A percentile compares a stretch with the other conserved stretches of the same genome.
phyloP scores from a whole-genome alignment of 2,888 invertebrate genomes.

The Pediacus dermestoides region DNA sequence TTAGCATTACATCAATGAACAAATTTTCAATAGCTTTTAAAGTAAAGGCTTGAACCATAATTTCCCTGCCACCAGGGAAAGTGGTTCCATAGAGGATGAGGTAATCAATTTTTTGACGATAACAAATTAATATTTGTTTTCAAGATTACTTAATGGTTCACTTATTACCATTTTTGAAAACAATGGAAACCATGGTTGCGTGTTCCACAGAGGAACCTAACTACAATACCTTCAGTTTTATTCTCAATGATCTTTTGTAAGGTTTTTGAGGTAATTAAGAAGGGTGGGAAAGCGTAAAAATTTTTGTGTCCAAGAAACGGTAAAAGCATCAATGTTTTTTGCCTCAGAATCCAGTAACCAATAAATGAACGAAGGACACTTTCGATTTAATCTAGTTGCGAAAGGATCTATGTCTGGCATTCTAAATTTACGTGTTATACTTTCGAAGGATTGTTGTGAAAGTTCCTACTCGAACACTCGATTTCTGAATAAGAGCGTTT shows the following conservation, averaged over 20 bases:
- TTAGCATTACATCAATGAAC: no score
- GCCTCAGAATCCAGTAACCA: constrained; percentile 29
- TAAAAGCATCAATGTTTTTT: constrained; percentile 31
- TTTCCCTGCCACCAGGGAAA: no score
- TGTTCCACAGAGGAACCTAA: constrained; percentile 33
- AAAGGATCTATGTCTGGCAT: constrained; percentile 33
- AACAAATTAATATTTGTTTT: constrained; percentile 15
- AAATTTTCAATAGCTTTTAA: no score
- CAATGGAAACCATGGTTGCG: constrained; percentile 36
- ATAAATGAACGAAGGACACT: constrained; percentile 32
- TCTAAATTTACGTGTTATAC: no score
- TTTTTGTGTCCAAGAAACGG: constrained; percentile 15
- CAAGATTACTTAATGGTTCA: constrained; percentile 25
- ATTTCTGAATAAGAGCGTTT: no score
- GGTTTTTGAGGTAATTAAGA: constrained; percentile 28
- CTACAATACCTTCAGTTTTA: constrained; percentile 32
- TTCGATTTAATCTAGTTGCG: constrained; percentile 28
- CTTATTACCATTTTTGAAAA: constrained; percentile 18
- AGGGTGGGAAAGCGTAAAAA: constrained; percentile 24
- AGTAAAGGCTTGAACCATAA: no score
- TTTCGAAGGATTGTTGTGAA: no score
- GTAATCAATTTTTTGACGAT: no score
- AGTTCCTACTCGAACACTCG: no score
- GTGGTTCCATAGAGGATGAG: no score
- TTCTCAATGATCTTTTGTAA: constrained; percentile 35